phyloP scores from a whole-genome alignment of 1,140 invertebrate species.

The Bombus superbus region DNA sequence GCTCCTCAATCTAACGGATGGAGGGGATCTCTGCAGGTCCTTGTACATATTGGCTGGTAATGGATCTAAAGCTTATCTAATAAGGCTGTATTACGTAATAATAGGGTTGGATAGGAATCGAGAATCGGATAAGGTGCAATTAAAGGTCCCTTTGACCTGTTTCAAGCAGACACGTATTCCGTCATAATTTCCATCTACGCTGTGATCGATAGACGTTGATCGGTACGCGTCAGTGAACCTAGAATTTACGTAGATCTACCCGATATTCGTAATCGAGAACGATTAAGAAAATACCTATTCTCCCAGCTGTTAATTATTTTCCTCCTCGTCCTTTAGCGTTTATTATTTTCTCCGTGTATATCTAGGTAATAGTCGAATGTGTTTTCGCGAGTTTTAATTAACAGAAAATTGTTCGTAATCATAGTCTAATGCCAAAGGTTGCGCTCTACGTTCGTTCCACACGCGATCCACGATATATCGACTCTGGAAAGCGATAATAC shows the following conservation, averaged over 20 bases:
- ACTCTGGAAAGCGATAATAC: slow-evolving; percentile 56
- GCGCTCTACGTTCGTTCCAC: slow-evolving; percentile 30
- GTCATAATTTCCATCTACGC: slow-evolving; percentile 1
- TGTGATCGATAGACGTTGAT: not conserved
- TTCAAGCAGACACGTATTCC: not conserved
- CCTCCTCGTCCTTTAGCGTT: not conserved
- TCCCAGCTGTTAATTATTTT: not conserved
- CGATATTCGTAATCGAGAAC: not conserved
- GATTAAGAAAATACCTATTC: not conserved
- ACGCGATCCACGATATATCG: slow-evolving; percentile 60
- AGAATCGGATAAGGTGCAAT: slow-evolving; percentile 38
- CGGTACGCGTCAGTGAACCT: not conserved
- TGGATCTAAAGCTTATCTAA: slow-evolving; percentile 48
- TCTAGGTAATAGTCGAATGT: not conserved
- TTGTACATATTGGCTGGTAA: slow-evolving; percentile 46
- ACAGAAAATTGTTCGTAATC: slow-evolving; percentile 56
- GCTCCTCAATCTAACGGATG: slow-evolving; percentile 41
- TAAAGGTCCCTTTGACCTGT: slow-evolving; percentile 42
- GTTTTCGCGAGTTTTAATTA: slow-evolving; percentile 45
- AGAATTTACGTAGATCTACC: too few relatives aligned
- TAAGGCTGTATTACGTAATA: slow-evolving; percentile 31
- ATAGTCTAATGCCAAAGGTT: slow-evolving; percentile 21
- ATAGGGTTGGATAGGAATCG: slow-evolving; percentile 19
- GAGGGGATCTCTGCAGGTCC: slow-evolving; percentile 27
- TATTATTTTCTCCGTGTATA: not conserved